These are phyloP conservation scores for Acestrorhynchus altus DNA, from an alignment of 2,797 vertebrate species.

Conservation along the genomic window DNA sequence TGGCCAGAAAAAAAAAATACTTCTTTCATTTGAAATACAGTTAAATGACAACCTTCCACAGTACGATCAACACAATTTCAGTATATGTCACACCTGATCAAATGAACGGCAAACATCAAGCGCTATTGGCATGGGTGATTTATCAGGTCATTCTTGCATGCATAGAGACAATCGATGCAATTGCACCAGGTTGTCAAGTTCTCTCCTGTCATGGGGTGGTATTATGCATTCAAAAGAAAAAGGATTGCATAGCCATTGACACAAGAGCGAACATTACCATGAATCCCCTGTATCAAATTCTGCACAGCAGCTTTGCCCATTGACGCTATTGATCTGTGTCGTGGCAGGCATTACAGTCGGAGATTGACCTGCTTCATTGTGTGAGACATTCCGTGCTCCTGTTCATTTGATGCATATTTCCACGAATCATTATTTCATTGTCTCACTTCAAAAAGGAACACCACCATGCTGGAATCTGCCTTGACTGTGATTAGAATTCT, in stretches of 20 bases:
- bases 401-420: slow-evolving; percentile 22
- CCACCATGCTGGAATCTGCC: neutral
- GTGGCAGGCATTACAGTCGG: slow-evolving; percentile 60
- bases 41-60: slow-evolving; percentile 16
- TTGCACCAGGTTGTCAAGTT: slow-evolving; percentile 42
- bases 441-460: slow-evolving; percentile 21
- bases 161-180: slow-evolving; percentile 49
- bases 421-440: slow-evolving; percentile 36
- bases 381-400: slow-evolving; percentile 51
- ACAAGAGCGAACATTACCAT: slow-evolving; percentile 71
- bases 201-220: slow-evolving; percentile 59
- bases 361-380: slow-evolving; percentile 62
- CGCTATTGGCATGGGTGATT: slow-evolving; percentile 54
- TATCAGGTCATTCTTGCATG: slow-evolving; percentile 55
- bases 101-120: slow-evolving; percentile 41
- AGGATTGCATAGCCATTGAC: slow-evolving; percentile 77
- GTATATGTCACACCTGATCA: slow-evolving; percentile 49
- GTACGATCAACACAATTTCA: neutral
- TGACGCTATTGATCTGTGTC: slow-evolving; percentile 78
- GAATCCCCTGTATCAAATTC: slow-evolving; percentile 77
- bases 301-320: slow-evolving; percentile 71
- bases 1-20: too few species aligned
- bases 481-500: neutral
- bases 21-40: neutral
- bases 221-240: slow-evolving; percentile 71